Conservation (phyloP, 1,140 invertebrate species). For the Rhagoletis zephyria region DNA sequence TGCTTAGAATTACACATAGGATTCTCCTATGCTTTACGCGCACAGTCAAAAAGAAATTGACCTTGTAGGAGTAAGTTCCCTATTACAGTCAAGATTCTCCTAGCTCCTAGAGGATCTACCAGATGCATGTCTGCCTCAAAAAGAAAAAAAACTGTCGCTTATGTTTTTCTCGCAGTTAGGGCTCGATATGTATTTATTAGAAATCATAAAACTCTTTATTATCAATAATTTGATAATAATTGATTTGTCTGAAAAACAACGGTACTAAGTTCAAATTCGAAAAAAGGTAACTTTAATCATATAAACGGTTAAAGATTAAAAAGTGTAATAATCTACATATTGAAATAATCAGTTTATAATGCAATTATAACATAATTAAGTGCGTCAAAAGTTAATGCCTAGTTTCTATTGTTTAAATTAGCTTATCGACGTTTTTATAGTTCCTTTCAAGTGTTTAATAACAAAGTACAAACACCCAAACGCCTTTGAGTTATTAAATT, state of each 20-base stretch:
- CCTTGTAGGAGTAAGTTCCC: too few species aligned
- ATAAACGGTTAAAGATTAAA: background rate
- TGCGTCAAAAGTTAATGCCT: background rate
- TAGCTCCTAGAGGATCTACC: too few species aligned
- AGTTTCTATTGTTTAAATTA: background rate
- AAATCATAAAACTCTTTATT: too few species aligned
- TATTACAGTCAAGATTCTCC: too few species aligned
- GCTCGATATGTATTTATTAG: too few species aligned
- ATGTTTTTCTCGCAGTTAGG: too few species aligned
- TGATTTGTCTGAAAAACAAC: background rate
- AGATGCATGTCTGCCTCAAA: too few species aligned
- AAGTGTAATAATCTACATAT: background rate
- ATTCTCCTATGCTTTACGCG: too few species aligned
- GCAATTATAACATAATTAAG: background rate
- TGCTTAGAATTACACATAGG: too few species aligned
- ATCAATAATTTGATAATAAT: too few species aligned
- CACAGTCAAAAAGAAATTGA: too few species aligned
- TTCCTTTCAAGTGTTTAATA: background rate
- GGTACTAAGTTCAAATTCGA: conserved; percentile 43
- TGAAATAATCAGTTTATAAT: background rate
- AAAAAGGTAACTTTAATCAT: conserved; percentile 9
- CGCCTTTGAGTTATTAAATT: background rate
- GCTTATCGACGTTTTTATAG: background rate
- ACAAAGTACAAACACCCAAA: background rate
- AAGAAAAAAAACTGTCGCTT: too few species aligned